Evolutionary conservation across 2,113 vertebrate genomes (phyloP).

Genomic region (Neotragus pygmaeus): DNA sequence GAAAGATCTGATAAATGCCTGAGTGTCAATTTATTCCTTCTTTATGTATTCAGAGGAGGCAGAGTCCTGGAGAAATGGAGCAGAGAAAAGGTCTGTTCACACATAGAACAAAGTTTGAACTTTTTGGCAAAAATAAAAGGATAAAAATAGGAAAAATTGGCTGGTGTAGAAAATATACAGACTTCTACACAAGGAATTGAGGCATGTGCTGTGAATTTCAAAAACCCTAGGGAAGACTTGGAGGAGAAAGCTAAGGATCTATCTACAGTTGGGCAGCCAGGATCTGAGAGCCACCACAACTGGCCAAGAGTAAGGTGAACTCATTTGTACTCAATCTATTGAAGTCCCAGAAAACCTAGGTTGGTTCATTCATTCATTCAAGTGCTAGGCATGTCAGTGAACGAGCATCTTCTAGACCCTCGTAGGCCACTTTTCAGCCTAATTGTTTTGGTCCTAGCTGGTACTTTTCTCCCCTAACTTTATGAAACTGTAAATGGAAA

Average conservation of each 20-base stretch:
- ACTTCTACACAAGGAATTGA: not conserved
- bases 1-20: not conserved
- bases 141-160: not conserved
- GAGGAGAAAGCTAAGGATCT: not conserved
- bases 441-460: not conserved
- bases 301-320: not conserved
- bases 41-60: not conserved
- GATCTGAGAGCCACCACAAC: not conserved
- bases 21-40: not conserved
- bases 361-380: not conserved
- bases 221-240: not conserved
- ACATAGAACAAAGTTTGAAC: not conserved
- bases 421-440: not conserved
- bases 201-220: not conserved
- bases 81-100: not conserved
- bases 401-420: not conserved
- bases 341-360: not conserved
- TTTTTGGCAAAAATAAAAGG: not conserved
- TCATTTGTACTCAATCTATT: not conserved
- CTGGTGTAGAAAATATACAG: not conserved
- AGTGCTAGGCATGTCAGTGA: not conserved
- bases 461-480: not conserved
- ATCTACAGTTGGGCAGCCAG: not conserved
- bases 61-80: not conserved
- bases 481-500: not conserved